phyloP scores from a whole-genome alignment of 1,140 invertebrate genomes.

The Meloidogyne hapla region DNA sequence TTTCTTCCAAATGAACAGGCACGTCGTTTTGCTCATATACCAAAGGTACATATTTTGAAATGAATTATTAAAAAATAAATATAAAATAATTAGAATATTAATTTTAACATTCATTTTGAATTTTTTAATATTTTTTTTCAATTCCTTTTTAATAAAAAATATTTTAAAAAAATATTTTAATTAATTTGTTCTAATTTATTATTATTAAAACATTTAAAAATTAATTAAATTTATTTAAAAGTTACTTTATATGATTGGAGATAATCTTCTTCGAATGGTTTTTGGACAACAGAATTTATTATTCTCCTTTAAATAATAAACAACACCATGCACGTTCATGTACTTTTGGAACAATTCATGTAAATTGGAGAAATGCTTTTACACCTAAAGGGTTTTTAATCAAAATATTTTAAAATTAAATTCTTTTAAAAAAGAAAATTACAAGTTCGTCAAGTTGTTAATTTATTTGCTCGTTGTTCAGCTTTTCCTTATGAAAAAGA shows the following conservation, averaged over 20 bases:
- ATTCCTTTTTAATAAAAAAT: too few species aligned
- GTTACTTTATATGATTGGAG: conserved; percentile 36
- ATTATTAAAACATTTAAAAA: too few species aligned
- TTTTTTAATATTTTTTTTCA: too few species aligned
- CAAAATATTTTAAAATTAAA: conserved; percentile 26
- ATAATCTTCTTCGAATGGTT: conserved; percentile 40
- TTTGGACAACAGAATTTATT: conserved; percentile 43
- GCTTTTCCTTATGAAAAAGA: conserved; percentile 52
- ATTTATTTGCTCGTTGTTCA: conserved; percentile 39
- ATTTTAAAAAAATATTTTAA: too few species aligned
- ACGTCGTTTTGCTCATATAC: conserved; percentile 43
- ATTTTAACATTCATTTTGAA: too few species aligned
- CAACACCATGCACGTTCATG: conserved; percentile 46
- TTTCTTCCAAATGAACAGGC: conserved; percentile 54
- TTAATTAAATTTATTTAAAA: conserved; percentile 18
- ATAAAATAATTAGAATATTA: too few species aligned
- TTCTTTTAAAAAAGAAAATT: conserved; percentile 32
- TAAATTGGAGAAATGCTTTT: conserved; percentile 50
- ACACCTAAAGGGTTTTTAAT: conserved; percentile 41
- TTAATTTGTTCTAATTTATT: too few species aligned
- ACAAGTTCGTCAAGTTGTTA: conserved; percentile 48
- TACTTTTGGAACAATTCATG: conserved; percentile 43
- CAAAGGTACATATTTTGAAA: conserved; percentile 29
- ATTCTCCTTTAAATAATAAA: neutral
- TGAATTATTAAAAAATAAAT: too few species aligned